A percentile compares a stretch with the other conserved stretches of the same genome.
These are phyloP conservation scores for Passer montanus DNA, from an alignment of 2,113 vertebrate genomes.

Conservation along the genomic window DNA sequence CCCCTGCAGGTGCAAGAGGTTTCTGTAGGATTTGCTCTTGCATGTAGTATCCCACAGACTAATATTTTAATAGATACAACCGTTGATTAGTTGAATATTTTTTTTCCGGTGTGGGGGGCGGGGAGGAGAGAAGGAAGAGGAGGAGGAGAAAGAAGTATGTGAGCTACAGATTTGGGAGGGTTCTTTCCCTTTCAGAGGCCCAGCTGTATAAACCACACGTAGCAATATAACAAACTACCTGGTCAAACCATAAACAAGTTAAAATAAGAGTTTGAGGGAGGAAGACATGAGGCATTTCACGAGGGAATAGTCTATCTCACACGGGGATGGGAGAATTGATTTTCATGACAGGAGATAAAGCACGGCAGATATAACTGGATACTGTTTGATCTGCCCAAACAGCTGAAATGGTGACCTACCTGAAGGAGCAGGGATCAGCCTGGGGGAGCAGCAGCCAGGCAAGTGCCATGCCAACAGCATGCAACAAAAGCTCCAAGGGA, in stretches of 20 bases:
- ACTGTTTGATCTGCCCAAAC: conserved; percentile 9
- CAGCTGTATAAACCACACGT: neutral
- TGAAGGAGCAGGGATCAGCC: neutral
- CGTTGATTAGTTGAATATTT: neutral
- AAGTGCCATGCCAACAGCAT: neutral
- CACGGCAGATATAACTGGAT: neutral
- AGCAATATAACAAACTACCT: neutral
- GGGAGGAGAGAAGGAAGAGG: neutral
- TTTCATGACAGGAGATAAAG: conserved; percentile 42
- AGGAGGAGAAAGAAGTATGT: neutral
- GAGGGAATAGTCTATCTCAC: conserved; percentile 25
- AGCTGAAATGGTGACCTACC: neutral
- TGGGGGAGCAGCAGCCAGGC: neutral
- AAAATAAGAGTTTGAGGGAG: conserved; percentile 30
- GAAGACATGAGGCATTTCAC: conserved; percentile 24
- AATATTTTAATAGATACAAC: conserved; percentile 23
- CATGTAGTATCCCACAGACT: conserved; percentile 31
- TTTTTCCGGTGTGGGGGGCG: neutral
- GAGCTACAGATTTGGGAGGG: neutral
- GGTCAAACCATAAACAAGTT: conserved; percentile 13
- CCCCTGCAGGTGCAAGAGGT: conserved; percentile 57
- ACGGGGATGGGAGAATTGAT: conserved; percentile 22
- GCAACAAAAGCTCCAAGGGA: neutral
- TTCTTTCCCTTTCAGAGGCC: neutral
- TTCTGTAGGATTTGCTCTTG: conserved; percentile 53